Conservation (phyloP, 1,140 invertebrate genomes). For the Microplitis demolitor region DNA sequence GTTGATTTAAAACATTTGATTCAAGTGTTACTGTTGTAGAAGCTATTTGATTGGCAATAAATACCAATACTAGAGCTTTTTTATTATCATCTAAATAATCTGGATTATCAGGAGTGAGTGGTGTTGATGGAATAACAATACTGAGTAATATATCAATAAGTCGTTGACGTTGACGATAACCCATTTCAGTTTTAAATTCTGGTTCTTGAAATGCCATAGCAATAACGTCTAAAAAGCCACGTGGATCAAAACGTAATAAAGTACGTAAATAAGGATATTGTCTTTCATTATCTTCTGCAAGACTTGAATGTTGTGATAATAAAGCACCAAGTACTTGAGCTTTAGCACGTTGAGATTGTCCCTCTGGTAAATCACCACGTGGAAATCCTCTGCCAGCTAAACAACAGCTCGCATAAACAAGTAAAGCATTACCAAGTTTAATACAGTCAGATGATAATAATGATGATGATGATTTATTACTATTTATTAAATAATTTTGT, state of each 20-base stretch:
- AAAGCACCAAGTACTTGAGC: constrained; percentile 73
- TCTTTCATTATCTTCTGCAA: constrained; percentile 69
- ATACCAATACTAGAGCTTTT: constrained; percentile 67
- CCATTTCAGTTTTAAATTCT: constrained; percentile 77
- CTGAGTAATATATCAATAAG: constrained; percentile 81
- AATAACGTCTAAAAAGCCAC: constrained; percentile 89
- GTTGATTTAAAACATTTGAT: constrained; percentile 48
- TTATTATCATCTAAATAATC: constrained; percentile 59
- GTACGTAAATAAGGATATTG: constrained; percentile 81
- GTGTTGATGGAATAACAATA: constrained; percentile 70
- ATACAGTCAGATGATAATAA: constrained; percentile 58
- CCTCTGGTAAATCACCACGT: constrained; percentile 79
- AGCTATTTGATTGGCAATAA: constrained; percentile 50
- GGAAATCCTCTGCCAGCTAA: constrained; percentile 91
- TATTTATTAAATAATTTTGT: constrained; percentile 51
- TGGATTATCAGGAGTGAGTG: constrained; percentile 42
- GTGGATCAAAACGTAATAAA: constrained; percentile 76
- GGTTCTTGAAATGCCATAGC: constrained; percentile 85
- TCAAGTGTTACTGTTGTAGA: constrained; percentile 51
- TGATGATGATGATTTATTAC: constrained; percentile 42
- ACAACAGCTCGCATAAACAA: constrained; percentile 93
- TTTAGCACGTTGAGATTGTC: constrained; percentile 72
- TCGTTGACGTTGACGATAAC: constrained; percentile 75
- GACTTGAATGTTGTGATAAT: constrained; percentile 72
- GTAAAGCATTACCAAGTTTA: constrained; percentile 83